Base-by-base conservation (phyloP, 2,797 vertebrate genomes). In the Sus cebifrons region DNA sequence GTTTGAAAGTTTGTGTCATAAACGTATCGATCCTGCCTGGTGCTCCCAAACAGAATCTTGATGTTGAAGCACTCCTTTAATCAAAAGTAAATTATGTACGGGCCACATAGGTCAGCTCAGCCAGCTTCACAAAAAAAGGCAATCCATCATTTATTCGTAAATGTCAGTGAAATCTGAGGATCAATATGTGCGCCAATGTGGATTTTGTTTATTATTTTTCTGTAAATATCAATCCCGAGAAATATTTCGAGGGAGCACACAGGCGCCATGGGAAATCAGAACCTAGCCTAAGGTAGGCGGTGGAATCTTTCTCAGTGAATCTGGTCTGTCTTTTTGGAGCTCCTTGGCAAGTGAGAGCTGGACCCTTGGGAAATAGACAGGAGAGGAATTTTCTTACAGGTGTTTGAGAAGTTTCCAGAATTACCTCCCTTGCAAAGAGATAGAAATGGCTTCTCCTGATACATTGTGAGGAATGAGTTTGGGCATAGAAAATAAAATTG, bases 71-170 rank as follows among this genome's bases (percentile, higher is more conserved):
- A 98, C 98, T 98, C 97, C 98, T 99, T 99, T 99, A 98, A 99
- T 99, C 98, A 99, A 99, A 99, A 98, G 98, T 98, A 98, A 99
- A 98, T 99, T 98, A 99, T 98, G 98, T 98, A 98, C 98, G 98
- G 98, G 98, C 98, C 97, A 60, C 27, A 21, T 81, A 97, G 98
- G 98, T 98, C 98, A 98, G 98, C 92, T 73, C 96, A 98, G 98
- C 95, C 97, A 97, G 98, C 97, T 97, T 97, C 97, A 98, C 97
- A 97, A 97, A 98, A 98, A 98, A 98, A 98, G 97, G 98, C 98
- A 98, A 99, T 99, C 98, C 98, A 98, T 98, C 98, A 99, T 98
- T 98, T 98, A 98, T 98, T 98, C 97, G 98, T 99, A 98, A 99
- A 99, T 99, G 98, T 99, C 98, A 99, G 98, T 98, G 98, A 98